Conservation (phyloP, 2,797 vertebrate species). For the Alca torda region DNA sequence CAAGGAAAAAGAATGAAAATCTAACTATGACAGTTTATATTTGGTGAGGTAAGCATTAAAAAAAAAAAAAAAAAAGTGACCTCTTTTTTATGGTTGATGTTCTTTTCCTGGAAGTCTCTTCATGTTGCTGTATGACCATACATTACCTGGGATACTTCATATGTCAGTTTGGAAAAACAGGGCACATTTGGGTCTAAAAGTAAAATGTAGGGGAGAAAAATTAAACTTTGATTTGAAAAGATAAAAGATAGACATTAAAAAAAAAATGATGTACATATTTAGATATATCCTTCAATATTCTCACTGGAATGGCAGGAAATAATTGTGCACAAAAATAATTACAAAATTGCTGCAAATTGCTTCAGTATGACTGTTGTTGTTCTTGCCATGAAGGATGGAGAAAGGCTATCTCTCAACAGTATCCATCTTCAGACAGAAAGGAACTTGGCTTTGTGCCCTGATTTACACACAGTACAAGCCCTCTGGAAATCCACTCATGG, state of each 20-base stretch:
- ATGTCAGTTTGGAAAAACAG: neutral
- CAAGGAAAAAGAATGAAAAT: neutral
- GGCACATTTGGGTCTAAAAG: neutral
- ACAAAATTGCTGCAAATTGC: neutral
- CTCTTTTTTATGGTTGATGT: neutral
- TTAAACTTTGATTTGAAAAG: neutral
- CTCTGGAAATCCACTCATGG: neutral
- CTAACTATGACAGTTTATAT: neutral
- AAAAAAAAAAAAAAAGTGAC: neutral
- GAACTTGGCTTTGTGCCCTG: neutral
- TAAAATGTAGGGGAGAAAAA: neutral
- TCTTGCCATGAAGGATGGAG: neutral
- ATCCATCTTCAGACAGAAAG: neutral
- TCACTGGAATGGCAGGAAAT: neutral
- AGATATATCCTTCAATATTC: neutral
- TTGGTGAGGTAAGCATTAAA: neutral
- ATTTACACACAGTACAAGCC: neutral
- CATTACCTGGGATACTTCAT: neutral
- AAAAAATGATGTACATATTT: neutral
- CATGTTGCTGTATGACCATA: neutral
- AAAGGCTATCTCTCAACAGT: neutral
- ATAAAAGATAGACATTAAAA: neutral
- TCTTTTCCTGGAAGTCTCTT: neutral
- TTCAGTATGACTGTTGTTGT: neutral
- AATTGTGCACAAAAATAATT: neutral